A percentile compares a stretch with the other conserved stretches of the same genome.
Conservation (phyloP, 2,888 invertebrate species). For the Microctonus hyperodae region DNA sequence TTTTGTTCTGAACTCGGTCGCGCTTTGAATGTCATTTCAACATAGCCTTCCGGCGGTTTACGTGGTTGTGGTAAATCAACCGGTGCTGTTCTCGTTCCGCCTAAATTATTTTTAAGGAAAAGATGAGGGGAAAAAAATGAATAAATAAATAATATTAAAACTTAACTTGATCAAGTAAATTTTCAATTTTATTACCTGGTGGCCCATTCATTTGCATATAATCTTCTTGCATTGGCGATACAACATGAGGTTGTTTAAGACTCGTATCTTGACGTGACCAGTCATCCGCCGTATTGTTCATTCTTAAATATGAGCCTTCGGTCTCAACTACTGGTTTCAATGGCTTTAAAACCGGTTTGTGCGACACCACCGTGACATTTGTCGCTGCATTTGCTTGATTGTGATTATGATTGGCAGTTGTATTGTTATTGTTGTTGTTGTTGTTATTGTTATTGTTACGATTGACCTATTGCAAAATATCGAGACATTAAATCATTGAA, state of each 20-base stretch:
- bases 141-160: not conserved
- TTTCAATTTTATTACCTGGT: conserved; percentile 50
- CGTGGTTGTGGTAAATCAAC: conserved; percentile 61
- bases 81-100: conserved; percentile 59
- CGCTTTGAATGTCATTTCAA: conserved; percentile 70
- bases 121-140: not conserved
- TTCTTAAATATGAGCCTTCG: conserved; percentile 60
- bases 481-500: conserved; percentile 15
- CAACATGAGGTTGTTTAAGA: conserved; percentile 61
- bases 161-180: no score
- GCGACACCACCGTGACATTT: conserved; percentile 42
- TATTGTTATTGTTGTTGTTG: conserved; percentile 52
- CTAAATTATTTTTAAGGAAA: conserved; percentile 33
- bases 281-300: conserved; percentile 56
- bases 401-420: conserved; percentile 62
- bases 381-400: conserved; percentile 50
- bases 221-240: conserved; percentile 57
- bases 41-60: conserved; percentile 69
- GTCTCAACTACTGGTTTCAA: conserved; percentile 61
- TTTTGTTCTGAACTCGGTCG: conserved; percentile 63
- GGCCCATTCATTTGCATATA: conserved; percentile 63
- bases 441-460: conserved; percentile 54
- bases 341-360: conserved; percentile 57
- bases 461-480: conserved; percentile 49
- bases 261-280: conserved; percentile 55